Evolutionary conservation across 92 coral and sea anemone species (phyloP).

Genomic region (Phenganax subtilis): DNA sequence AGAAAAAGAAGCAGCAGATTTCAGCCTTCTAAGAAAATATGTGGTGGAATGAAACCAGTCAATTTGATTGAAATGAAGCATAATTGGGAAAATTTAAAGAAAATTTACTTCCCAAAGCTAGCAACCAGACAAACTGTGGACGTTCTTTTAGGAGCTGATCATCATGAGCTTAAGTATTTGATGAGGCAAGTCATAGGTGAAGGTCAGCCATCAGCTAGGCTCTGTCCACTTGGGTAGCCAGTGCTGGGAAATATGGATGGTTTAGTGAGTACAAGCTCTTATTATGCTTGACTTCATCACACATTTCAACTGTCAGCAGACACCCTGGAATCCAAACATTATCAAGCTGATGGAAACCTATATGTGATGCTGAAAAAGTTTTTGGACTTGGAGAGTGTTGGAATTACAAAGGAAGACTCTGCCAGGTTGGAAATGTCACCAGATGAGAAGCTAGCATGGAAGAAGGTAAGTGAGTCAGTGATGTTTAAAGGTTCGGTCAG

Average conservation of each 20-base stretch:
- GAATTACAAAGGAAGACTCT: slow-evolving; percentile 22
- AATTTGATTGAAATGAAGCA: slow-evolving; percentile 50
- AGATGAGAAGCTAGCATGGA: slow-evolving; percentile 47
- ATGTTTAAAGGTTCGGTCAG: slow-evolving; percentile 4
- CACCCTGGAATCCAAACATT: neutral
- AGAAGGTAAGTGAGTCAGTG: slow-evolving; percentile 45
- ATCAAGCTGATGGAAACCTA: neutral
- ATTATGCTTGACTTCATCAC: slow-evolving; percentile 13
- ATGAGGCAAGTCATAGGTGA: slow-evolving; percentile 22
- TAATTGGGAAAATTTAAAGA: slow-evolving; percentile 46
- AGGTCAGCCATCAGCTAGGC: slow-evolving; percentile 45
- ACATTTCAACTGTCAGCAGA: neutral
- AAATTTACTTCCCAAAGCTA: slow-evolving; percentile 49
- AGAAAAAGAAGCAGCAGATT: no score
- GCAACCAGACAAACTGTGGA: slow-evolving; percentile 41
- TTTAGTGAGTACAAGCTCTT: no score
- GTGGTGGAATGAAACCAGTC: slow-evolving; percentile 58
- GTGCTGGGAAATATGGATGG: neutral
- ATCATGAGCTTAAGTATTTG: no score
- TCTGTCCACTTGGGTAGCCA: slow-evolving; percentile 56
- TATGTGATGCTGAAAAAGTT: slow-evolving; percentile 42
- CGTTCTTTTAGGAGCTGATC: no score
- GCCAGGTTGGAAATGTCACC: slow-evolving; percentile 44
- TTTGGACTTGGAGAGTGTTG: slow-evolving; percentile 58
- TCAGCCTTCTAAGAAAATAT: slow-evolving; percentile 48